These are phyloP conservation scores for Bothrops jararaca DNA, from an alignment of 2,113 vertebrate species.

Conservation along the genomic window DNA sequence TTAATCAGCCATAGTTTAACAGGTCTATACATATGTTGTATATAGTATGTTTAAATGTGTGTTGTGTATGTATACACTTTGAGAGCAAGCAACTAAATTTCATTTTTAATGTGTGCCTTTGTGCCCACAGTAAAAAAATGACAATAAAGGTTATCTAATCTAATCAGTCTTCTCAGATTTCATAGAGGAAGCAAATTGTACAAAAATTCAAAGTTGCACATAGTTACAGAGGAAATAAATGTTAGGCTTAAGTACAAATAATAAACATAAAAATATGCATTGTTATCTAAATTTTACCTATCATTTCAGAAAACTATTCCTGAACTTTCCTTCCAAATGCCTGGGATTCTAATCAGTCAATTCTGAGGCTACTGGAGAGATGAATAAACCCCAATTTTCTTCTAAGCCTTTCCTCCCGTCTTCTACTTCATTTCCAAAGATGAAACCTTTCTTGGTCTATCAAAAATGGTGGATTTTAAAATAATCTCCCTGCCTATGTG, in stretches of 20 bases:
- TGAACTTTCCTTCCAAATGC: neutral
- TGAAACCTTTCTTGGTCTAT: neutral
- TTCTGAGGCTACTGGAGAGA: neutral
- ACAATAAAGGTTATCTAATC: no score
- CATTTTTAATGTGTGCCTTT: no score
- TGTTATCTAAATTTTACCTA: neutral
- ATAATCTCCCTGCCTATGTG: neutral
- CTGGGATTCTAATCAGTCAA: neutral
- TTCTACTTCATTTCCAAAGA: neutral
- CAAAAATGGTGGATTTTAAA: neutral
- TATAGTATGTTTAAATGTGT: no score
- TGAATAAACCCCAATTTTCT: neutral
- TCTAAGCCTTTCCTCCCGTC: neutral
- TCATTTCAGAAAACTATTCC: neutral
- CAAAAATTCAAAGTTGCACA: neutral
- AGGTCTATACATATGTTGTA: no score
- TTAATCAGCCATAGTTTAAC: neutral
- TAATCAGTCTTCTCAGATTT: neutral
- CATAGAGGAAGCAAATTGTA: neutral
- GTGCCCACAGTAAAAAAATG: no score
- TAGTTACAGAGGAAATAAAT: neutral
- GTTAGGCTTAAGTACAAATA: neutral
- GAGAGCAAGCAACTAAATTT: no score
- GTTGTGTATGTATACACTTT: no score
- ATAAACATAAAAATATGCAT: neutral